phyloP scores from a whole-genome alignment of 1,140 invertebrate genomes.

The Coelopa frigida region DNA sequence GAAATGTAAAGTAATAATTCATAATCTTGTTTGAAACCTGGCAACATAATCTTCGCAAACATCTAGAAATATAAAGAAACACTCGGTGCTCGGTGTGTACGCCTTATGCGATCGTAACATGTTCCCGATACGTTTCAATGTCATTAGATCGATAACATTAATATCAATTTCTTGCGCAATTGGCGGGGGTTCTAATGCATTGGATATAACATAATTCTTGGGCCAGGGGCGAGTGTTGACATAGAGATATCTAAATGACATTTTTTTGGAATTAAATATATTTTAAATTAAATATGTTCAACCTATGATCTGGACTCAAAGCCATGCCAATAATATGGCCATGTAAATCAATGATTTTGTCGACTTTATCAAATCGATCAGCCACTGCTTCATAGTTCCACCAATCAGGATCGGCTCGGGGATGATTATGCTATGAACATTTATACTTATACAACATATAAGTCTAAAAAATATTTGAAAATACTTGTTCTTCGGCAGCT shows the following conservation, averaged over 20 bases:
- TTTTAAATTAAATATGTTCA: neutral
- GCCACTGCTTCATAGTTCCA: conserved; percentile 61
- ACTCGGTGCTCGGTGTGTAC: conserved; percentile 81
- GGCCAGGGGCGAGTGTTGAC: conserved; percentile 85
- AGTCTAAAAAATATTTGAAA: neutral
- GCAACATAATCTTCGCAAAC: conserved; percentile 80
- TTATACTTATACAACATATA: conserved; percentile 2
- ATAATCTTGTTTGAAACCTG: conserved; percentile 51
- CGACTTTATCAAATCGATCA: conserved; percentile 69
- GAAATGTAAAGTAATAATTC: conserved; percentile 1
- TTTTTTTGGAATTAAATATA: neutral
- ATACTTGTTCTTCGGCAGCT: conserved; percentile 33
- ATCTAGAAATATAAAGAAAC: conserved; percentile 85
- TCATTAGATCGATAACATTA: conserved; percentile 78
- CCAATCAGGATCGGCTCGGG: conserved; percentile 57
- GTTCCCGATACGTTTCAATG: conserved; percentile 69
- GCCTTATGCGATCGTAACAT: conserved; percentile 80
- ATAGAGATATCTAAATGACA: conserved; percentile 62
- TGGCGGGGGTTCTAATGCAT: conserved; percentile 74
- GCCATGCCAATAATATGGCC: conserved; percentile 88
- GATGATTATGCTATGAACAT: conserved; percentile 26
- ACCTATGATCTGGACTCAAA: conserved; percentile 70
- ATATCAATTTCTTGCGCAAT: conserved; percentile 90
- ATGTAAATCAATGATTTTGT: conserved; percentile 78
- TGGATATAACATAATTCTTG: conserved; percentile 65